These are phyloP conservation scores for Aviceda subcristata DNA, from an alignment of 2,113 vertebrate species.

Conservation along the genomic window DNA sequence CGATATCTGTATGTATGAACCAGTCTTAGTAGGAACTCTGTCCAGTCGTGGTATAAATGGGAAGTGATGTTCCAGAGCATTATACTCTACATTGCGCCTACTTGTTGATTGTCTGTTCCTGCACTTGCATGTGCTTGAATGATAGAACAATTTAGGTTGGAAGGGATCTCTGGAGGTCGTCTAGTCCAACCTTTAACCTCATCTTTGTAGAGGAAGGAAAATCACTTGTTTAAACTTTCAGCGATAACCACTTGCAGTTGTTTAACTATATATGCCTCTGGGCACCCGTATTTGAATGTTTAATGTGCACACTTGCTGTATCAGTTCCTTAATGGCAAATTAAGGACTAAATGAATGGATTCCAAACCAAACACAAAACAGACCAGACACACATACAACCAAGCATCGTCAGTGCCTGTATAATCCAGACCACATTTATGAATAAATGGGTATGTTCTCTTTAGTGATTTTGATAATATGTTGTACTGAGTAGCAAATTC, in stretches of 20 bases:
- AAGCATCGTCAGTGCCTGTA: not conserved
- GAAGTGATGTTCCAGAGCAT: not conserved
- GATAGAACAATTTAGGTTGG: not conserved
- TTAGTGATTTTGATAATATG: conserved; percentile 34
- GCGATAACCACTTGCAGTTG: conserved; percentile 37
- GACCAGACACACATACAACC: not conserved
- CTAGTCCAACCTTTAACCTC: conserved; percentile 23
- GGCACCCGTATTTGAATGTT: conserved; percentile 35
- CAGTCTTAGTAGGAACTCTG: not conserved
- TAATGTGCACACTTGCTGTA: conserved; percentile 42
- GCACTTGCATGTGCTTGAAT: not conserved
- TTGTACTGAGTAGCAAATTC: conserved; percentile 3
- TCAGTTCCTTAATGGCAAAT: conserved; percentile 61
- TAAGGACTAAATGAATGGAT: conserved; percentile 42
- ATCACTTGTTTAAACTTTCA: conserved; percentile 24
- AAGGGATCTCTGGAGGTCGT: not conserved
- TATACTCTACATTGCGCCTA: fast-evolving
- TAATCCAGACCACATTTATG: conserved; percentile 52
- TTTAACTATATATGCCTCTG: not conserved
- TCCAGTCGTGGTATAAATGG: not conserved
- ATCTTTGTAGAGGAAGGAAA: conserved; percentile 20
- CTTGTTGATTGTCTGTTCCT: not conserved
- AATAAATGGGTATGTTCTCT: conserved; percentile 16
- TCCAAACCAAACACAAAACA: conserved; percentile 56
- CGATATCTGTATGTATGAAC: not conserved